Evolutionary conservation across 37 sponge, comb jelly and placozoan genomes (phyloP), one percentile per base, ranked within the genome.

Genomic region (Cladorhizidae sp.): DNA sequence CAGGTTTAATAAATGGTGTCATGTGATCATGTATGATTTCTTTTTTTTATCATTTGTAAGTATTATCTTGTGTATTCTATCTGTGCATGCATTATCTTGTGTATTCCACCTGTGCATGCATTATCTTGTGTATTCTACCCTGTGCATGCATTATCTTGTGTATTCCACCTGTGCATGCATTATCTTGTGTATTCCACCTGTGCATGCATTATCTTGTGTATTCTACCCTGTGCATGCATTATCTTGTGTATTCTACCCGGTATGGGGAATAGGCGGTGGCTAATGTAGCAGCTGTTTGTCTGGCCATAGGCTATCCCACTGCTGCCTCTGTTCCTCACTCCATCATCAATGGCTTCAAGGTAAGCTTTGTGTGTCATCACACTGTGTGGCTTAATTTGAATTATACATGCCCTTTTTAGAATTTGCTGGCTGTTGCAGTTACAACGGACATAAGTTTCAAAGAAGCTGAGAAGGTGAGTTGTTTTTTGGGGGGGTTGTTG

Each of bases 361-460:
- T 94, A 70, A 11, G 54, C 20, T 14, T 61, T 35, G 8, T 33
- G 17, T 33, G 49, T 45, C 49, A 45, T 45, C 8, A 12, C 49
- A 45, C 9, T 5, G 49, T 45, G 49, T 45, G 49, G 9, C 49
- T 45, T 9, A 45, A 32, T 67, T 25, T 20, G 36, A 33, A 57
- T 22, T 57, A 31, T 31, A 40, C 2, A 17, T 58, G 38, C 54
- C 3, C 20, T n/a, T 74, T 70, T 35, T 45, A 93, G 95, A 98
- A 95, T 65, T 75, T 98, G 18, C 87, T 98, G 69, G 94, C 94
- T 61, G 79, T 98, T 69, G 96, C 99, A 55, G 88, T 89, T 26
- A 96, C 86, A 18, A 98, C 99, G 1, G 94, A 98, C 67, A 95
- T 98, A 73, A 83, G 76, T 23, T 98, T 98, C 96, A 89, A 89